Evolutionary conservation across 2,113 vertebrate genomes (phyloP).

Genomic region (Phalacrocorax pelagicus): DNA sequence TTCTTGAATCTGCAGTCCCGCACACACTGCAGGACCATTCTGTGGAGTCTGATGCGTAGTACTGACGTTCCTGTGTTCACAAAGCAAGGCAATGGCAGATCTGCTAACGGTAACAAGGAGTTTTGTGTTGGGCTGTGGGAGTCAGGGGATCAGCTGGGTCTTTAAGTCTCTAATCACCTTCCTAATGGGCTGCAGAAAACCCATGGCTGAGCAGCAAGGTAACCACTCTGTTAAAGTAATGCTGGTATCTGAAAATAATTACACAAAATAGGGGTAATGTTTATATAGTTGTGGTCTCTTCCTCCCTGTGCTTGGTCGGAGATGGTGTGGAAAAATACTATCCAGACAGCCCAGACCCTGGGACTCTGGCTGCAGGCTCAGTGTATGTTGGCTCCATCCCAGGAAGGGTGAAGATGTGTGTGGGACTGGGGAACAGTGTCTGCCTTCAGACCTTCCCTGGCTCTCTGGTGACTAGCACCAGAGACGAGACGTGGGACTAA

Average conservation of each 20-base stretch:
- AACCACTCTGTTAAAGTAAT: background rate
- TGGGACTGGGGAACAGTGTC: background rate
- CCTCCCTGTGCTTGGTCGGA: background rate
- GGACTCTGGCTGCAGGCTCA: background rate
- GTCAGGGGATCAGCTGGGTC: background rate
- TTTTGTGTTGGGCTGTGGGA: background rate
- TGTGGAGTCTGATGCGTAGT: background rate
- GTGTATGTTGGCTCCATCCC: background rate
- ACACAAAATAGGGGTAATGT: background rate
- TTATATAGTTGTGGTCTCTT: background rate
- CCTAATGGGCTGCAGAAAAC: background rate
- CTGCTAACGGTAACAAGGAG: background rate
- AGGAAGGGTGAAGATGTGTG: background rate
- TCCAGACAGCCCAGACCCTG: background rate
- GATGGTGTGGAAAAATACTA: background rate
- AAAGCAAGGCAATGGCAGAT: background rate
- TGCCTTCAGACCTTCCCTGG: slow-evolving; percentile 7
- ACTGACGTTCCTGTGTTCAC: rapidly evolving
- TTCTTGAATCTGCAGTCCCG: background rate
- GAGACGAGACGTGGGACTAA: background rate
- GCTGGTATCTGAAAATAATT: background rate
- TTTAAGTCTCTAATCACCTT: background rate
- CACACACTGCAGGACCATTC: rapidly evolving
- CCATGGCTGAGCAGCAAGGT: background rate
- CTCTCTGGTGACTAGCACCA: background rate